Percentiles rank a stretch among this genome's conserved stretches.
Conservation (phyloP, 2,113 vertebrate species). For the Bos javanicus region DNA sequence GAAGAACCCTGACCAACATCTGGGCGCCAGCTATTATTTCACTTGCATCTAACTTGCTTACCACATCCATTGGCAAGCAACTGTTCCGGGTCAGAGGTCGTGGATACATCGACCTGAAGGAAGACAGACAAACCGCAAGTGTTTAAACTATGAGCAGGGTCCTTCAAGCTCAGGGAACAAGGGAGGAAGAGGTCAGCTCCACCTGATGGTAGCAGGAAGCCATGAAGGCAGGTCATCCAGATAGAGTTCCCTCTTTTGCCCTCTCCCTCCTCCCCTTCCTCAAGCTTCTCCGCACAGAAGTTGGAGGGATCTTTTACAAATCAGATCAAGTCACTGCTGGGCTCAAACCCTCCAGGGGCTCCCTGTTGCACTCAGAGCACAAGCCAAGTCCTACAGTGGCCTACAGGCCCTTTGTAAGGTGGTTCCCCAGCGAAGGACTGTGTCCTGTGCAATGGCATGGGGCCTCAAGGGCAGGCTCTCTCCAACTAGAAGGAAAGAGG, state of each 20-base stretch:
- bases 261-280: background rate
- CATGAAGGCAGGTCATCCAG: background rate
- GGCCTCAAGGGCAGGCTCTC: background rate
- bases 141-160: background rate
- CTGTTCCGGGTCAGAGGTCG: background rate
- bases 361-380: background rate
- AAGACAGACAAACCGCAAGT: rapidly evolving
- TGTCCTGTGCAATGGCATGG: background rate
- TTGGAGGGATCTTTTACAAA: background rate
- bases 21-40: background rate
- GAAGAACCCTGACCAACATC: background rate
- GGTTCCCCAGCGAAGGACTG: background rate
- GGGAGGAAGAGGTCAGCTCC: background rate
- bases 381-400: background rate
- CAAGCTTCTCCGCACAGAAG: background rate
- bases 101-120: background rate
- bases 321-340: background rate
- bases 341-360: background rate
- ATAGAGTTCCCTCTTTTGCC: background rate
- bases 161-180: background rate
- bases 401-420: background rate
- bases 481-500: background rate
- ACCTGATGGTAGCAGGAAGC: background rate
- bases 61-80: background rate
- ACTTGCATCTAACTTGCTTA: background rate